Base-by-base conservation (phyloP, 2,797 vertebrate genomes). In the Melanotaenia pygmaea region DNA sequence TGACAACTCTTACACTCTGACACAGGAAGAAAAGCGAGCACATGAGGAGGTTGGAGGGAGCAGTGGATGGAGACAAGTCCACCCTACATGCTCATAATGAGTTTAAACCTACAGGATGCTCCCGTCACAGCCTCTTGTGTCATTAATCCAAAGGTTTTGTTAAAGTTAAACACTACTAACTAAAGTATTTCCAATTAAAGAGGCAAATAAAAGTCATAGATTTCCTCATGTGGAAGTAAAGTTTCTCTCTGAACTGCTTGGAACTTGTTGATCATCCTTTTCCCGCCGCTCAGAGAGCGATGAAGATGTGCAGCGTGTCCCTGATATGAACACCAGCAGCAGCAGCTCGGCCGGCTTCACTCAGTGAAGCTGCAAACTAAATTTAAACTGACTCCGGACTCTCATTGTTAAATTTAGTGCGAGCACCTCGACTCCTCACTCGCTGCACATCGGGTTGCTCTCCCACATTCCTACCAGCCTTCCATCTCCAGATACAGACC, bases 401-500 rank as follows among this genome's bases (percentile, higher is more conserved):
- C 14, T 82, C 74, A 28, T 77, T 81, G 85, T 87, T 84, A 82
- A 84, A 87, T 83, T 85, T 75, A 83, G 82, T 71, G 56, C 2
- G 50, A 77, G 84, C 53, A 0, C 63, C 76, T 76, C 71, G 35
- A 59, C 79, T 84, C 34, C 64, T 81, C 51, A n/a, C 75, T 84
- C 59, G 35, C 71, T 80, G 67, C 77, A 61, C 59, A 68, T 63
- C 43, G 59, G 66, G 68, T 72, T 77, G 66, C 74, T 80, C 86
- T 82, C 76, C 64, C 72, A 70, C 85, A 90, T 91, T 91, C 89
- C 90, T 85, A 68, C 81, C 83, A 71, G 78, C 65, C 79, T 79
- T 89, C 78, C 88, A 90, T 90, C 88, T 78, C 85, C 76, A 80
- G 79, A 90, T 76, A 65, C 85, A 87, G 88, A 88, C 88, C 85